Evolutionary conservation across 1,140 invertebrate genomes (phyloP).

Genomic region (Pogonus chalceus): DNA sequence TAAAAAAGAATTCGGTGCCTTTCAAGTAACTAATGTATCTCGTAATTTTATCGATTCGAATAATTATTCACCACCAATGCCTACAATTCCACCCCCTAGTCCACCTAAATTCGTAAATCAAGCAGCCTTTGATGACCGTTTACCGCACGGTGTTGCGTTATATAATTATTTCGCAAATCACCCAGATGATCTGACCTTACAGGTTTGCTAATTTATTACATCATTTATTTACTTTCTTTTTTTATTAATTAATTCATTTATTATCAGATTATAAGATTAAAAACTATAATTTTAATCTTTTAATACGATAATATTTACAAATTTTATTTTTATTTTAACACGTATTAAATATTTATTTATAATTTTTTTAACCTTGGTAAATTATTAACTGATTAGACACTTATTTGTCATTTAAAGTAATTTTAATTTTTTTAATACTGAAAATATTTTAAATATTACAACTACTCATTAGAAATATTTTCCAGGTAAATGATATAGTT

Average conservation of each 20-base stretch:
- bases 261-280: background rate
- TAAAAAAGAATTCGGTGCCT: slow-evolving; percentile 12
- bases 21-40: background rate
- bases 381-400: too few relatives aligned
- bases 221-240: background rate
- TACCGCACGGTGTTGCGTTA: slow-evolving; percentile 56
- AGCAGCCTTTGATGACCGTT: slow-evolving; percentile 29
- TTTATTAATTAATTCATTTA: background rate
- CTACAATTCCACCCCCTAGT: slow-evolving; percentile 59
- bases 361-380: too few relatives aligned
- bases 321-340: too few relatives aligned
- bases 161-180: slow-evolving; percentile 63
- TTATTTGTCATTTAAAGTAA: too few relatives aligned
- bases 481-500: slow-evolving; percentile 60
- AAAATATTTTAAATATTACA: too few relatives aligned
- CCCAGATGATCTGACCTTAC: slow-evolving; percentile 59
- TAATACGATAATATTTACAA: too few relatives aligned
- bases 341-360: too few relatives aligned
- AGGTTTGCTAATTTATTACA: slow-evolving; percentile 35
- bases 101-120: slow-evolving; percentile 45
- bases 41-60: slow-evolving; percentile 7
- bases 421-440: too few relatives aligned
- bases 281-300: background rate
- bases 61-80: slow-evolving; percentile 59
- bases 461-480: slow-evolving; percentile 25